Percentiles rank a stretch among this genome's conserved stretches.
Conservation (phyloP, 2,113 vertebrate species). For the Merops nubicus region DNA sequence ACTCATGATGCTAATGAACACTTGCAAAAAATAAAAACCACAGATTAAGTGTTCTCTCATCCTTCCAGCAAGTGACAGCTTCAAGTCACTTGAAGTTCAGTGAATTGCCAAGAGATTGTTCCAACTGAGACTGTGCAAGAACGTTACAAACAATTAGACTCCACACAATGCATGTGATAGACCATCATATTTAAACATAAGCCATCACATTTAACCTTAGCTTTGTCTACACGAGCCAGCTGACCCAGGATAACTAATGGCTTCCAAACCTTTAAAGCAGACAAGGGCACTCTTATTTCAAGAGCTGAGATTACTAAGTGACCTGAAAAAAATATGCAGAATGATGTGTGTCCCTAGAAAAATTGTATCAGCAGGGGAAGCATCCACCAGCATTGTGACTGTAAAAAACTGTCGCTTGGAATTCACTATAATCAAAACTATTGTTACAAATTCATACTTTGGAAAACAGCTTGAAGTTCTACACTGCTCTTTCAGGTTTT, state of each 20-base stretch:
- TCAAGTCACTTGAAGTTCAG: not conserved
- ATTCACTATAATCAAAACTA: not conserved
- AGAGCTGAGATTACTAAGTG: not conserved
- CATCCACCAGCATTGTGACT: not conserved
- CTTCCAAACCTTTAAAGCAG: not conserved
- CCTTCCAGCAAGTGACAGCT: not conserved
- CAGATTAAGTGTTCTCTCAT: not conserved
- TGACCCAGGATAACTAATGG: not conserved
- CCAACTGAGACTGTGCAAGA: not conserved
- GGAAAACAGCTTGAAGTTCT: not conserved
- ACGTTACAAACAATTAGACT: not conserved
- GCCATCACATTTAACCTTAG: not conserved
- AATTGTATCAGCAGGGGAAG: not conserved
- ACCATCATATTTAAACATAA: not conserved
- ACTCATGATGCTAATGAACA: not conserved
- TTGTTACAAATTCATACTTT: not conserved
- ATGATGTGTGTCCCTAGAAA: not conserved
- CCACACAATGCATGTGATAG: not conserved
- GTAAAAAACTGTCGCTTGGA: not conserved
- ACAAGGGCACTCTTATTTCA: not conserved
- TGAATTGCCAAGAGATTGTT: not conserved
- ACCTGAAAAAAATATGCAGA: not conserved
- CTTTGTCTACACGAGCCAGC: not conserved
- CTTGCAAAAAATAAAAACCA: not conserved
- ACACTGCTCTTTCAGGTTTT: not conserved